A percentile compares a stretch with the other conserved stretches of the same genome.
Conservation (phyloP, 2,888 invertebrate genomes). For the Allophyes oxyacanthae region DNA sequence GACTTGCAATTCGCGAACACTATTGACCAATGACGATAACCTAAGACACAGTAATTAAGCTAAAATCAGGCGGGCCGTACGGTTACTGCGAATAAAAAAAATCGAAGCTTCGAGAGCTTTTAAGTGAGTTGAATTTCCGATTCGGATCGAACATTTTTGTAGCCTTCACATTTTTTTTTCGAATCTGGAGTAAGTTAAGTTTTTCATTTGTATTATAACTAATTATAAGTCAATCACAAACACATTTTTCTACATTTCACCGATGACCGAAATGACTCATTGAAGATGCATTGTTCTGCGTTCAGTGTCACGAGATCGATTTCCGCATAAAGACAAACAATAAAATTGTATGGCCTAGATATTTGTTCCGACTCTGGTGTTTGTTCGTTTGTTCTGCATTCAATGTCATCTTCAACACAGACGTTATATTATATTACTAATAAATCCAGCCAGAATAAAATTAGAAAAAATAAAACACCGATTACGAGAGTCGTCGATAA, state of each 20-base stretch:
- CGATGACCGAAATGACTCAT: constrained; percentile 31
- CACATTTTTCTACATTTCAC: too few species aligned
- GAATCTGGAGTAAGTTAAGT: background rate
- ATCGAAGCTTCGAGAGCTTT: too few species aligned
- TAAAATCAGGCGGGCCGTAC: too few species aligned
- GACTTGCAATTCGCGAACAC: too few species aligned
- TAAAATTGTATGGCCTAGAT: constrained; percentile 20
- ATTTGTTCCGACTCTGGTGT: constrained; percentile 17
- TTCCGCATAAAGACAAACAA: constrained; percentile 16
- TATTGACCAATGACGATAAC: too few species aligned
- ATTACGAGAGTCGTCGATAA: background rate
- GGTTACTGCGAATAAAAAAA: too few species aligned
- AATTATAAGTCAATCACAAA: too few species aligned
- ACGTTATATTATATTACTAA: background rate
- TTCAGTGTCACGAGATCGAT: constrained; percentile 27
- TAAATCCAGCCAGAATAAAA: too few species aligned
- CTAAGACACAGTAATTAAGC: too few species aligned
- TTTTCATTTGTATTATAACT: too few species aligned
- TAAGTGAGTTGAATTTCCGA: background rate
- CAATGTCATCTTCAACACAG: constrained; percentile 23
- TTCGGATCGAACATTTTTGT: background rate
- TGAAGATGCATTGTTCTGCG: constrained; percentile 1
- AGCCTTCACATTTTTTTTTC: background rate
- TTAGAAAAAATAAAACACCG: too few species aligned
- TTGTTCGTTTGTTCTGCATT: constrained; percentile 24